Evolutionary conservation across 2,888 invertebrate genomes (phyloP), one percentile per base, ranked within the genome.

Genomic region (Esperia sulphurella): DNA sequence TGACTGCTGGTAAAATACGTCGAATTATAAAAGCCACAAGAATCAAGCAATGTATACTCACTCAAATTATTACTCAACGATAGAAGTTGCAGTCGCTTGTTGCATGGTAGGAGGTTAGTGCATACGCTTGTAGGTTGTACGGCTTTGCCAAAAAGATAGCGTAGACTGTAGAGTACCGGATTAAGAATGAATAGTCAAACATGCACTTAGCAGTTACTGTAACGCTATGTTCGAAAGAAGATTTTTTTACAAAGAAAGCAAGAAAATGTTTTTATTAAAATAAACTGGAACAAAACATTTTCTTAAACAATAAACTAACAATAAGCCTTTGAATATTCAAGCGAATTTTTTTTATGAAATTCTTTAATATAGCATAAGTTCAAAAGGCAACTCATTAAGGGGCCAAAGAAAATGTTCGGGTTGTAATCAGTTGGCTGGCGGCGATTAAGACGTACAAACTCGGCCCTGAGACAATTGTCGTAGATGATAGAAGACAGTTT

Each of bases 101-200:
- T 28, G 3, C 12, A 29, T 47, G 29, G 45, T 51, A 45, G 10
- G n/a, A n/a, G 51, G 54, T 50, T 52, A 45, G 37, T 50, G 44
- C 35, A 53, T 50, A 45, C 49, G 51, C 41, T 41, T 55, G 53
- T 52, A 73, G 74, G 81, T 80, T 77, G 76, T 63, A 65, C 63
- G 56, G 58, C 52, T 55, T 60, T 79, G 75, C 83, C 85, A 83
- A 83, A 86, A 83, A 83, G 85, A 85, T 84, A 86, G 70, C 58
- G 57, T 54, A 63, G 61, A 71, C 60, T 57, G 57, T 54, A 63
- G 61, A 71, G 60, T 62, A 55, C 52, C 54, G 72, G 79, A 83
- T 84, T 83, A 81, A 75, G 78, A 74, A 80, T 81, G 80, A 83
- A 84, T 84, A 75, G 76, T 71, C 75, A 72, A 79, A 78, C 71